phyloP scores from a whole-genome alignment of 2,888 invertebrate species.

The Trachelus stipa region DNA sequence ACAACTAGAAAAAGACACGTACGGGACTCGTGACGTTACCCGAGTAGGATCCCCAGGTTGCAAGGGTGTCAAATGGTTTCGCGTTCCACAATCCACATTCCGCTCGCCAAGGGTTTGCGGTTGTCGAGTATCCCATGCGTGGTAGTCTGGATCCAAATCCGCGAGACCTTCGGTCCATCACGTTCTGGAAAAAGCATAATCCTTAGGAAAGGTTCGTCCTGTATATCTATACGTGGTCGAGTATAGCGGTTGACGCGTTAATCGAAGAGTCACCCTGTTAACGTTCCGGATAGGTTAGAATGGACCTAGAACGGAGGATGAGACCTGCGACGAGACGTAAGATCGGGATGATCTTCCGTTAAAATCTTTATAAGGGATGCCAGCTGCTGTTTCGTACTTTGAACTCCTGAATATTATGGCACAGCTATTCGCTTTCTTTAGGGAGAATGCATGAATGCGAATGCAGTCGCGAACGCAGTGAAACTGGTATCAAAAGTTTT shows the following conservation, averaged over 20 bases:
- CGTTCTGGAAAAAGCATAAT: slow-evolving; percentile 20
- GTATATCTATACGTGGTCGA: not conserved
- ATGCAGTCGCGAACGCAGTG: slow-evolving; percentile 32
- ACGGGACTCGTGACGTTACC: slow-evolving; percentile 18
- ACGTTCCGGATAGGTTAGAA: not conserved
- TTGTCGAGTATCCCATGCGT: slow-evolving; percentile 22
- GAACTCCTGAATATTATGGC: not conserved
- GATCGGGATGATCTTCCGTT: not conserved
- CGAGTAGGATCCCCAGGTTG: not conserved
- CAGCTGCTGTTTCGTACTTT: not conserved
- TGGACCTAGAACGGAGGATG: not conserved
- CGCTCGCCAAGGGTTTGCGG: slow-evolving; percentile 18
- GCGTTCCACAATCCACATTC: slow-evolving; percentile 3
- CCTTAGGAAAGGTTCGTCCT: not conserved
- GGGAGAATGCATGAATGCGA: slow-evolving; percentile 50
- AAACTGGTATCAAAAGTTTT: slow-evolving; percentile 46
- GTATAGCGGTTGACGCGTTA: not conserved
- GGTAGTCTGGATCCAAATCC: slow-evolving; percentile 38
- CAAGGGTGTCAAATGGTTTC: not conserved
- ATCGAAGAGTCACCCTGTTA: not conserved
- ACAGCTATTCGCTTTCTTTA: slow-evolving; percentile 29
- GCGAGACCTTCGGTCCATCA: slow-evolving; percentile 29
- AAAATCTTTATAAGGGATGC: not conserved
- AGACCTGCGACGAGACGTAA: not conserved
- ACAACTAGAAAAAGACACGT: slow-evolving; percentile 54